Evolutionary conservation across 2,113 vertebrate species (phyloP).

Genomic region (Rhinopomastus cyanomelas): DNA sequence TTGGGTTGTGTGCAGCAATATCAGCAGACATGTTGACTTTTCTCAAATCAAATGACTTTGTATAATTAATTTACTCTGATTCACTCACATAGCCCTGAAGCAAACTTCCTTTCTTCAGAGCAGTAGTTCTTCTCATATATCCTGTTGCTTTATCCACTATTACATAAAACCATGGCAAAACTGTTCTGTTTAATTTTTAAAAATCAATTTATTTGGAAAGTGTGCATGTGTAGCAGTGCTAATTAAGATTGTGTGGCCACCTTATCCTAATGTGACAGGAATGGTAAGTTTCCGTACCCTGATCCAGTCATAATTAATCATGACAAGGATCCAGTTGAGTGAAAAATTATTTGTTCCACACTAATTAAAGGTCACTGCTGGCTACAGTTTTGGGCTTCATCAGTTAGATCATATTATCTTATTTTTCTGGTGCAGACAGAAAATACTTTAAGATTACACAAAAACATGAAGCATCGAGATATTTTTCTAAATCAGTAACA

Average conservation of each 20-base stretch:
- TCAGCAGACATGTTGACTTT: neutral
- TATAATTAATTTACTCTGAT: neutral
- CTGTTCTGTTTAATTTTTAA: neutral
- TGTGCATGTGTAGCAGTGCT: neutral
- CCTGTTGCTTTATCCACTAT: neutral
- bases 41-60: neutral
- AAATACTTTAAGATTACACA: neutral
- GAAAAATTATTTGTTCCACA: slow-evolving; percentile 21
- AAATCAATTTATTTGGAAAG: neutral
- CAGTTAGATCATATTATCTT: neutral
- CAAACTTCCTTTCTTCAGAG: neutral
- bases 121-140: neutral
- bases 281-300: neutral
- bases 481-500: neutral
- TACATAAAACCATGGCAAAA: neutral
- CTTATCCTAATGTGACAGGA: neutral
- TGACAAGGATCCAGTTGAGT: slow-evolving; percentile 15
- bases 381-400: neutral
- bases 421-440: neutral
- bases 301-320: slow-evolving; percentile 19
- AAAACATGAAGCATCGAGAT: neutral
- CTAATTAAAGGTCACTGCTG: slow-evolving; percentile 32
- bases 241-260: neutral
- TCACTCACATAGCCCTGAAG: neutral
- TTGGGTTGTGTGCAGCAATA: neutral